phyloP scores from a whole-genome alignment of 37 sponge, comb jelly and placozoan species.

The Crambe crambe region DNA sequence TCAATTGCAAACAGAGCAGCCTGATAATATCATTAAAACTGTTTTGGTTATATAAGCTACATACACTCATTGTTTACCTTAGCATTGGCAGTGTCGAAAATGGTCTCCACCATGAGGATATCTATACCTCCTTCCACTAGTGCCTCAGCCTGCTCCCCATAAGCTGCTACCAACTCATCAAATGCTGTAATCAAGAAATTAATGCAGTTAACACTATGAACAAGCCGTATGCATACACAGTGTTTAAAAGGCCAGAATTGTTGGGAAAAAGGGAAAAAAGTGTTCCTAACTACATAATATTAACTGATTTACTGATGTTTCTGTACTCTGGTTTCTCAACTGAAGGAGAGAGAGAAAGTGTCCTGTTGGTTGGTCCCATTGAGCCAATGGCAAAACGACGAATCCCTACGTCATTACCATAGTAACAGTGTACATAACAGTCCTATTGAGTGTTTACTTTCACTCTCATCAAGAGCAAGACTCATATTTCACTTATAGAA shows the following conservation, averaged over 20 bases:
- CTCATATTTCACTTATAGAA: too few species aligned
- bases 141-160: slow-evolving; percentile 78
- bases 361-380: slow-evolving; percentile 96
- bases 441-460: slow-evolving; percentile 93
- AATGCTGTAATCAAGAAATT: slow-evolving; percentile 64
- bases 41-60: too few species aligned
- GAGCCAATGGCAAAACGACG: slow-evolving; percentile 82
- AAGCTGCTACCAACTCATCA: slow-evolving; percentile 91
- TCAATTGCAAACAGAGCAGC: slow-evolving; percentile 95
- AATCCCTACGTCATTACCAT: slow-evolving; percentile 82
- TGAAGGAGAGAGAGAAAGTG: slow-evolving; percentile 96
- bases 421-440: slow-evolving; percentile 91
- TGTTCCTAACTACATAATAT: too few species aligned
- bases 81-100: slow-evolving; percentile 98
- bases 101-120: slow-evolving; percentile 97
- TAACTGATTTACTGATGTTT: too few species aligned
- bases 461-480: too few species aligned
- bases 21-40: too few species aligned
- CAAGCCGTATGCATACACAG: too few species aligned
- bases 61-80: slow-evolving; percentile 59
- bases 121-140: slow-evolving; percentile 96
- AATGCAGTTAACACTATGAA: not conserved
- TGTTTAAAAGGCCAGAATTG: too few species aligned
- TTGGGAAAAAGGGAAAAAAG: too few species aligned
- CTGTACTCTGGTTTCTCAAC: too few species aligned